Percentiles rank a stretch among this genome's conserved stretches.
Evolutionary conservation across 2,797 vertebrate genomes (phyloP).

Genomic region (Schizopygopsis pylzovi): DNA sequence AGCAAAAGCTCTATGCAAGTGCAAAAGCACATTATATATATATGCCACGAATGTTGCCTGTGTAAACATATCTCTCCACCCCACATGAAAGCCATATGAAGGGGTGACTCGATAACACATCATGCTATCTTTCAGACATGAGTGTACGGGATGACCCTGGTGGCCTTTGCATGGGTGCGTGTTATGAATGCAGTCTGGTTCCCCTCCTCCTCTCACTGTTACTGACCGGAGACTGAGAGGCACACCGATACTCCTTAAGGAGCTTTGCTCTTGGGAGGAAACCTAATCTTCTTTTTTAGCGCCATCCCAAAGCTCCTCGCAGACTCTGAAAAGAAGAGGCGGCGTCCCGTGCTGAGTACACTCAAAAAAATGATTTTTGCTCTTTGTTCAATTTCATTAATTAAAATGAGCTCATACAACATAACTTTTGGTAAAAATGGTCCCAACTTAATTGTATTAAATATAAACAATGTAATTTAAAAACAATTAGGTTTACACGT

Average conservation of each 20-base stretch:
- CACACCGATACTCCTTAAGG: slow-evolving; percentile 84
- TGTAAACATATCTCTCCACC: slow-evolving; percentile 38
- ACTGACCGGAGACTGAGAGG: slow-evolving; percentile 82
- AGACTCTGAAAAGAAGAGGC: slow-evolving; percentile 70
- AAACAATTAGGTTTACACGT: too few species aligned
- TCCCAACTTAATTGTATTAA: too few species aligned
- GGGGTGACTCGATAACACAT: slow-evolving; percentile 25
- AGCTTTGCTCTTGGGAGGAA: slow-evolving; percentile 84
- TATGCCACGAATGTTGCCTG: background rate
- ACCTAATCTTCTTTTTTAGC: slow-evolving; percentile 85
- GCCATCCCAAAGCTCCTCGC: slow-evolving; percentile 78
- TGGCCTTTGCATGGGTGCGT: slow-evolving; percentile 27
- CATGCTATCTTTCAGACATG: slow-evolving; percentile 18
- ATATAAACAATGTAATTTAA: too few species aligned
- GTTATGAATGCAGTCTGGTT: slow-evolving; percentile 38
- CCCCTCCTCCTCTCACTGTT: slow-evolving; percentile 58
- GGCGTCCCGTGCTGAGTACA: slow-evolving; percentile 73
- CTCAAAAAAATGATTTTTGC: too few species aligned
- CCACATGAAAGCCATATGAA: slow-evolving; percentile 6
- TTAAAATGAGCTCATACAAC: too few species aligned
- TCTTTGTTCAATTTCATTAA: too few species aligned
- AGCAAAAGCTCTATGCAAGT: slow-evolving; percentile 12
- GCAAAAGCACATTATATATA: slow-evolving; percentile 27
- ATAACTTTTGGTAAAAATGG: too few species aligned
- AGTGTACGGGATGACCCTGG: slow-evolving; percentile 15